These are phyloP conservation scores for Erythrolamprus reginae DNA, from an alignment of 2,113 vertebrate species.

Conservation along the genomic window DNA sequence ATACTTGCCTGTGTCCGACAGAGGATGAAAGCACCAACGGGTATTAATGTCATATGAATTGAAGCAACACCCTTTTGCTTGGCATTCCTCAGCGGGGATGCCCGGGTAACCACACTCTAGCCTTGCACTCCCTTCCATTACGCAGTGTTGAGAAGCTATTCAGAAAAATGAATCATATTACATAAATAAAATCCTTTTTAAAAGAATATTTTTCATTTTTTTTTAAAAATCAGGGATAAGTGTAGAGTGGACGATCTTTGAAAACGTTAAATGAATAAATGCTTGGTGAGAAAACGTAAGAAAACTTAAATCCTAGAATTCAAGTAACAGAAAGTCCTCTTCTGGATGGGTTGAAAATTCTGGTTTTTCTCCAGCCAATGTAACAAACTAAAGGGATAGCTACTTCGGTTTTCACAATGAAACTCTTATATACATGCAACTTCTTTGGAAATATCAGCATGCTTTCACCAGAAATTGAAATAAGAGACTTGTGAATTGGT, in stretches of 20 bases:
- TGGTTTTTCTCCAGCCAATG: neutral
- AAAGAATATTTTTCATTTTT: too few species aligned
- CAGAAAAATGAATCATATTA: neutral
- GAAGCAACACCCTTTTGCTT: slow-evolving; percentile 31
- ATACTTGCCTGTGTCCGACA: slow-evolving; percentile 17
- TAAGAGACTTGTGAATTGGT: too few species aligned
- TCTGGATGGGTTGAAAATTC: neutral
- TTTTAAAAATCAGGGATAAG: neutral
- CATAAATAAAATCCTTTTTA: neutral
- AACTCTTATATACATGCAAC: neutral
- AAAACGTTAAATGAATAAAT: neutral
- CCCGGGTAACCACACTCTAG: slow-evolving; percentile 22
- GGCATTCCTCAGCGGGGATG: slow-evolving; percentile 35
- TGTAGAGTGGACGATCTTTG: neutral
- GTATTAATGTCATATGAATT: slow-evolving; percentile 20
- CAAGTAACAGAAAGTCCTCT: neutral
- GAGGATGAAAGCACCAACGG: slow-evolving; percentile 35
- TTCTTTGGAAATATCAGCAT: neutral
- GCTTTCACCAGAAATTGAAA: neutral
- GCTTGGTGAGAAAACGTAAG: neutral
- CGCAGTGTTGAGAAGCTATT: slow-evolving; percentile 3
- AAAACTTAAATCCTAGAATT: neutral
- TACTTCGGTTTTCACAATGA: neutral
- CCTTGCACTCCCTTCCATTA: slow-evolving; percentile 21
- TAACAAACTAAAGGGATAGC: neutral